These are phyloP conservation scores for Pogona vitticeps DNA, from an alignment of 2,113 vertebrate species.

Conservation along the genomic window DNA sequence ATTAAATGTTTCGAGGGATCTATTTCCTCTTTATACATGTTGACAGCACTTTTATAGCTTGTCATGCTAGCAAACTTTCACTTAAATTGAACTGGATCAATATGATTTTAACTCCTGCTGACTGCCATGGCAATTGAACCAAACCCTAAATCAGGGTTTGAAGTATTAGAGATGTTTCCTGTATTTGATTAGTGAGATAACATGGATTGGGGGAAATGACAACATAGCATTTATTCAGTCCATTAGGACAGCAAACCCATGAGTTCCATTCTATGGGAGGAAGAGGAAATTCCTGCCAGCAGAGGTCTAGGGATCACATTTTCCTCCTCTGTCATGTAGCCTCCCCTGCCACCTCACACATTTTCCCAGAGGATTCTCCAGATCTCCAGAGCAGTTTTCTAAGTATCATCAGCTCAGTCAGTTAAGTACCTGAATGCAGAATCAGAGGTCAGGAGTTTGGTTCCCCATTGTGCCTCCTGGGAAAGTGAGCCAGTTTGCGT, in stretches of 20 bases:
- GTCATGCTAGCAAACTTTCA: constrained; percentile 3
- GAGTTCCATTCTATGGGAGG: background rate
- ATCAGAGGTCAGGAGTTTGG: no score
- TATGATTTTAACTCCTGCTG: background rate
- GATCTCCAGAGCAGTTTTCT: no score
- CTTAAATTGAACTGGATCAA: constrained; percentile 19
- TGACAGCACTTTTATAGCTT: constrained; percentile 16
- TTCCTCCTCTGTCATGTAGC: no score
- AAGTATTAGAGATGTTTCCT: background rate
- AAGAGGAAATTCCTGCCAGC: background rate
- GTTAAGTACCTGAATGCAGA: no score
- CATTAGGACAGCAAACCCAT: background rate
- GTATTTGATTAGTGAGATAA: background rate
- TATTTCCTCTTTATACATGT: constrained; percentile 6
- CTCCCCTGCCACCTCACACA: background rate
- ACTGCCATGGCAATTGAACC: constrained; percentile 3
- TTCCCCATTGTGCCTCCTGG: no score
- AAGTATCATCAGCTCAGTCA: no score
- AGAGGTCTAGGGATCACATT: no score
- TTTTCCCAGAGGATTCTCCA: background rate
- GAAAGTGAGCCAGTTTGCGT: no score
- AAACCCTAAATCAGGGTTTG: background rate
- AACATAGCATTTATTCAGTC: background rate
- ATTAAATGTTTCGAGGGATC: constrained; percentile 3
- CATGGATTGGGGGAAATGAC: background rate